Base-by-base conservation (phyloP, 2,113 vertebrate genomes). In the Myocastor coypus region DNA sequence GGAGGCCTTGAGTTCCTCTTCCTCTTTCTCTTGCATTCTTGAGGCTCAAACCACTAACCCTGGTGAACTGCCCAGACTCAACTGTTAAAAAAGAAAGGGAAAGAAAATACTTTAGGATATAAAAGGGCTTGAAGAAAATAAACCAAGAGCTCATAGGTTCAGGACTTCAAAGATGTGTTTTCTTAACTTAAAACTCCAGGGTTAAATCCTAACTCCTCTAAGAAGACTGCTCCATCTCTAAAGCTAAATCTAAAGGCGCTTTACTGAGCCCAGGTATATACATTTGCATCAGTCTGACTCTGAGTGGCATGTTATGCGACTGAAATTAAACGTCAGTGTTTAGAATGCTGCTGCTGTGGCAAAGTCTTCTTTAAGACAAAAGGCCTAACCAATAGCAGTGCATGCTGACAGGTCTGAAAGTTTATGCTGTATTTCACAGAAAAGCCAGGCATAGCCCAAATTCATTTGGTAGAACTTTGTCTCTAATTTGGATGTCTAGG, bases 191-290 rank as follows among this genome's bases (percentile, higher is more conserved):
- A 86, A 91, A 68, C 61, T 57, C 14, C 46, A 26, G 0, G 0
- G 19, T 88, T 92, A 37, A 80, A 66, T 37, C 50, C 55, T 10
- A 91, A 71, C 7, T 80, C 81, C 68, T 78, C 55, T n/a, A 83
- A 81, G 46, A 78, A 87, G 59, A 71, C 14, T 80, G 40, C 20
- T 69, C 30, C 34, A 24, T 84, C 91, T 82, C 26, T 68, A 81
- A 85, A 96, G 68, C 59, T 82, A 32, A 57, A 78, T 82, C 89
- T 86, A 94, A 95, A 61, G 20, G n/a, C 69, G 42, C 75, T 61
- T 64, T 66, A 42, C 34, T 52, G 83, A 92, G 28, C n/a, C 24
- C 26, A 81, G 30, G 50, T 34, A 40, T 95, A 52, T 91, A 83
- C 66, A 22, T 34, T 57, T 34, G 61, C 61, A 52, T 69, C 90